These are phyloP conservation scores for Sylvicapra grimmia DNA, from an alignment of 2,113 vertebrate genomes.

Conservation along the genomic window DNA sequence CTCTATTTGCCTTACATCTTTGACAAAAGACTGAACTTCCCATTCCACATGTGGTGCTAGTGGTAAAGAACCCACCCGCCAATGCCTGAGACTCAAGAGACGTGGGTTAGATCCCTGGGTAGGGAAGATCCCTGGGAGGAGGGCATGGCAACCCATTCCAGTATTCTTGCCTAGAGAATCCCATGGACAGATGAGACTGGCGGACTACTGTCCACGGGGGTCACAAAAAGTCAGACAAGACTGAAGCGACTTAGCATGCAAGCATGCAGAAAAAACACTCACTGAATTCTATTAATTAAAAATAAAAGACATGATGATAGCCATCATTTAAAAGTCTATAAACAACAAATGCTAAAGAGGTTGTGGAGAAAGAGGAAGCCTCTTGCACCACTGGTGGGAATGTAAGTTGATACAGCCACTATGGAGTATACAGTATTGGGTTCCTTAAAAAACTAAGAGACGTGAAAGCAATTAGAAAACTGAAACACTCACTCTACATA, in stretches of 20 bases:
- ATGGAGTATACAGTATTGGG: not conserved
- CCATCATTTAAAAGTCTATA: not conserved
- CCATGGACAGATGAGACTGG: not conserved
- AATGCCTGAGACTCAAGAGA: not conserved
- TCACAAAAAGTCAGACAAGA: not conserved
- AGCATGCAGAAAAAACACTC: not conserved
- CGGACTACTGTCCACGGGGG: not conserved
- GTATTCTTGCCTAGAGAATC: not conserved
- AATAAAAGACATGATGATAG: not conserved
- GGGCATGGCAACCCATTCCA: not conserved
- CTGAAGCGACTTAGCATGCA: not conserved
- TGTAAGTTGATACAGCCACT: not conserved
- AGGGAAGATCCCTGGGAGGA: not conserved
- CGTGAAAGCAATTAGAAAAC: not conserved
- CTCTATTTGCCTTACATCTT: not conserved
- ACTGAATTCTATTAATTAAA: not conserved
- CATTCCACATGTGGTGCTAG: not conserved
- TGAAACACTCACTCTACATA: not conserved
- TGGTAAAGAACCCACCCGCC: not conserved
- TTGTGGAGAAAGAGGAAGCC: not conserved
- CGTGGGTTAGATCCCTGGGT: fast-evolving
- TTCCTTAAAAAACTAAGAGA: not conserved
- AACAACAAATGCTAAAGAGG: not conserved
- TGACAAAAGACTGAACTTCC: not conserved
- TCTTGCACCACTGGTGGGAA: not conserved